Percentiles rank a stretch among this genome's conserved stretches.
Evolutionary conservation across 1,140 invertebrate species (phyloP).

Genomic region (Drosophila willistoni): DNA sequence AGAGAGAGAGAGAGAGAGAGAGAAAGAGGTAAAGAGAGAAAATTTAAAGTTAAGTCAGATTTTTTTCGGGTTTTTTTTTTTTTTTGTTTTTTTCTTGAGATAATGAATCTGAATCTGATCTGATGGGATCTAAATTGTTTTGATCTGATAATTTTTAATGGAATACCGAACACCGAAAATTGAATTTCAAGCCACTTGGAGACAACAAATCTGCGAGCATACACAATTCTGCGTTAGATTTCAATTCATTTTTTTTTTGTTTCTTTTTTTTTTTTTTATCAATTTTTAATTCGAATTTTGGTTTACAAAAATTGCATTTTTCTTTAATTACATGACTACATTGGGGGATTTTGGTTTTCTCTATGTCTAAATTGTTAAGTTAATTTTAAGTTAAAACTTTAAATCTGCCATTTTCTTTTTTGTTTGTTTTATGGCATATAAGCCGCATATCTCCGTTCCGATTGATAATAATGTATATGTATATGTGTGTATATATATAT

Average conservation of each 20-base stretch:
- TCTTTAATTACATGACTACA: conserved; percentile 16
- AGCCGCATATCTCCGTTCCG: too few species aligned
- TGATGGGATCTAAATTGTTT: not conserved
- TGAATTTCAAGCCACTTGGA: conserved; percentile 20
- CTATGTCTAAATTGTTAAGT: conserved; percentile 19
- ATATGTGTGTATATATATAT: not conserved
- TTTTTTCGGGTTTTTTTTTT: not conserved
- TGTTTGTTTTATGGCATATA: not conserved
- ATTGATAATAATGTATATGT: not conserved
- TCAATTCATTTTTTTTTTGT: not conserved
- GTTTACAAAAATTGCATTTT: conserved; percentile 24
- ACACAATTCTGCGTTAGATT: not conserved
- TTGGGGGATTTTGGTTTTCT: conserved; percentile 7
- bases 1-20: not conserved
- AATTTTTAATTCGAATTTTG: conserved; percentile 20
- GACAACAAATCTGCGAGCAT: conserved; percentile 1
- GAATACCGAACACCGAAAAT: conserved; percentile 11
- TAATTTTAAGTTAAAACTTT: conserved; percentile 18
- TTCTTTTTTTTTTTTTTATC: not conserved
- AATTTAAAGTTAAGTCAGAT: conserved; percentile 17
- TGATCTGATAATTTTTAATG: not conserved
- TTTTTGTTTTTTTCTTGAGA: not conserved
- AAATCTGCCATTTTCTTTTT: not conserved
- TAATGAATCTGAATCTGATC: not conserved
- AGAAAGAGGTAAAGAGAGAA: conserved; percentile 29